A percentile compares a stretch with the other conserved stretches of the same genome.
Conservation (phyloP, 2,888 invertebrate species). For the Drosophila gaucha region DNA sequence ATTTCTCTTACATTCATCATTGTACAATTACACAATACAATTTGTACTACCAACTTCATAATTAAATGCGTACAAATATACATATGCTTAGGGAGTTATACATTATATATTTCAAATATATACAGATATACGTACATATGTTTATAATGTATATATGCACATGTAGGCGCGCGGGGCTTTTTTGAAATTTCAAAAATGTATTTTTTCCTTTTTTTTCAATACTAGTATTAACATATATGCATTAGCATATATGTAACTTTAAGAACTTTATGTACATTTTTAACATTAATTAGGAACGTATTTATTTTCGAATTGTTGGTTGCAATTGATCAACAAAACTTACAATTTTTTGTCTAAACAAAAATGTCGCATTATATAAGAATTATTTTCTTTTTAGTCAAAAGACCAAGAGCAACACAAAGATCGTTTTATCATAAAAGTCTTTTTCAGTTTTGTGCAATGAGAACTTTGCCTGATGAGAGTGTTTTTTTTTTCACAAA, state of each 20-base stretch:
- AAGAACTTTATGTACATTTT: slow-evolving; percentile 21
- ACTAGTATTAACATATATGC: slow-evolving; percentile 41
- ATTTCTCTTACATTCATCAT: slow-evolving; percentile 4
- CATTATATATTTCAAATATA: slow-evolving; percentile 10
- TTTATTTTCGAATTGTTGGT: slow-evolving; percentile 62
- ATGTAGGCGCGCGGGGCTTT: slow-evolving; percentile 17
- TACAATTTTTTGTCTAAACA: slow-evolving; percentile 72
- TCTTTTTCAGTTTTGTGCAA: slow-evolving; percentile 85
- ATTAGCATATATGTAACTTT: slow-evolving; percentile 13
- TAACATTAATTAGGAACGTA: slow-evolving; percentile 32
- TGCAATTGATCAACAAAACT: slow-evolving; percentile 72
- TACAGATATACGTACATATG: slow-evolving; percentile 5
- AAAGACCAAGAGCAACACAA: slow-evolving; percentile 83
- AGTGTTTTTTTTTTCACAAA: slow-evolving; percentile 84
- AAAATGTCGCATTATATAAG: slow-evolving; percentile 78
- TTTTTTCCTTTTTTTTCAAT: slow-evolving; percentile 9
- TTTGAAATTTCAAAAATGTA: slow-evolving; percentile 11
- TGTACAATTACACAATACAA: slow-evolving; percentile 7
- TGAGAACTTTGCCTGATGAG: slow-evolving; percentile 84
- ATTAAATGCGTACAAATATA: neutral
- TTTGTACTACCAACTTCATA: slow-evolving; percentile 9
- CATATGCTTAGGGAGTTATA: neutral
- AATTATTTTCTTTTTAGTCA: slow-evolving; percentile 71
- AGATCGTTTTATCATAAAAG: slow-evolving; percentile 85
- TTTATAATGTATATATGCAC: slow-evolving; percentile 22